These are phyloP conservation scores for Garra rufa DNA, from an alignment of 2,113 vertebrate genomes.

Conservation along the genomic window DNA sequence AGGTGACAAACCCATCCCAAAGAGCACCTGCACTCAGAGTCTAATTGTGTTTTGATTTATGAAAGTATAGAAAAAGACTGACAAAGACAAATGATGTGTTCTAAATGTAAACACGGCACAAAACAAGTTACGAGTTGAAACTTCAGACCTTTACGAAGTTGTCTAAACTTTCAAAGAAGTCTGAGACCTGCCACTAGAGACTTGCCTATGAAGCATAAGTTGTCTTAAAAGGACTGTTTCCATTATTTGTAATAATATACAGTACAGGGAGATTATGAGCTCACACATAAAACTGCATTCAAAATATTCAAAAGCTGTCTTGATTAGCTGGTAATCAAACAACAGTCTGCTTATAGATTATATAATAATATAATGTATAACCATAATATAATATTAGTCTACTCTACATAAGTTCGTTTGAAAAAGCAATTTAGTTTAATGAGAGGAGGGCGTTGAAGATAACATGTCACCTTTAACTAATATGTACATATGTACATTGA, in stretches of 20 bases:
- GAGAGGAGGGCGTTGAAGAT: too few relatives aligned
- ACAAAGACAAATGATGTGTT: constrained; percentile 7
- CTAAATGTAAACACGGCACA: not conserved
- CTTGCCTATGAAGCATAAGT: not conserved
- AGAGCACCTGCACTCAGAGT: not conserved
- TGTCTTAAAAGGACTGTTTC: not conserved
- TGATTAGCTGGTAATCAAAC: not conserved
- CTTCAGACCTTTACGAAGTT: not conserved
- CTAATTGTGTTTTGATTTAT: not conserved
- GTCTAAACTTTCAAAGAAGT: not conserved
- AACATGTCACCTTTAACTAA: too few relatives aligned
- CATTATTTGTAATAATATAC: not conserved
- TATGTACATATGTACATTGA: too few relatives aligned
- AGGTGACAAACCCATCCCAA: not conserved
- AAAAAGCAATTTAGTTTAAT: too few relatives aligned
- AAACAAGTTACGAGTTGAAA: not conserved
- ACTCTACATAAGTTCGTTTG: not conserved
- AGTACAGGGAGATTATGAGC: not conserved
- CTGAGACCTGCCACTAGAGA: not conserved
- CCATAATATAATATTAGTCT: not conserved
- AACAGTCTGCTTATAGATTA: not conserved
- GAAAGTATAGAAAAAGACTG: not conserved
- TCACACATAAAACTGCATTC: not conserved
- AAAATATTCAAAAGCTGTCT: not conserved
- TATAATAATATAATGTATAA: too few relatives aligned